Percentiles rank a stretch among this genome's conserved stretches.
phyloP scores from a whole-genome alignment of 2,113 vertebrate genomes.

The mouse (Mus musculus) region DNA sequence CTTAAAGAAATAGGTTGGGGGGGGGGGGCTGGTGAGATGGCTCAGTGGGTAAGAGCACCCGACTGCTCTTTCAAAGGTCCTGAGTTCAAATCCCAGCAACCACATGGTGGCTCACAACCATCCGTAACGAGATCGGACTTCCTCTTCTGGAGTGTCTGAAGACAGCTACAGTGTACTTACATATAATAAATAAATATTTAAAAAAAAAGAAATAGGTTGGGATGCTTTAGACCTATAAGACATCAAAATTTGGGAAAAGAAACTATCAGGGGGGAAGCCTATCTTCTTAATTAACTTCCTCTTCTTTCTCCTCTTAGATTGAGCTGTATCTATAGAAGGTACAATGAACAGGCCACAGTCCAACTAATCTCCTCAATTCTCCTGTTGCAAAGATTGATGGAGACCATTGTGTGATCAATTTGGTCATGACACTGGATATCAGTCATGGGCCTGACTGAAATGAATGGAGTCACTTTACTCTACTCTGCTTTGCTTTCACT shows the following conservation, averaged over 20 bases:
- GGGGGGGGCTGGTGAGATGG: no score
- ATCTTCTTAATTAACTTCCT: conserved; percentile 49
- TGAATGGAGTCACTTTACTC: conserved; percentile 79
- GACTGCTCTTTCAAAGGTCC: no score
- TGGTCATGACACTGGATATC: conserved; percentile 78
- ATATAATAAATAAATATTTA: no score
- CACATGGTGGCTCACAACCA: no score
- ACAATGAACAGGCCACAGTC: conserved; percentile 74
- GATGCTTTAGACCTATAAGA: neutral
- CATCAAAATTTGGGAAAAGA: conserved; percentile 50
- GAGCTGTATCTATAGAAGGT: conserved; percentile 73
- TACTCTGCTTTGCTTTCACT: conserved; percentile 74
- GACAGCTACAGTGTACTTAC: no score
- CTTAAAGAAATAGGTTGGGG: neutral
- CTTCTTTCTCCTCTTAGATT: conserved; percentile 59
- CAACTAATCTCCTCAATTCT: conserved; percentile 78
- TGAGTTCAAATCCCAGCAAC: no score
- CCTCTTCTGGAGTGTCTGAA: no score
- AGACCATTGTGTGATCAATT: conserved; percentile 78
- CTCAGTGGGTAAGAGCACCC: no score
- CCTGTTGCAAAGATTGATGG: conserved; percentile 77
- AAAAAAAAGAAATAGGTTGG: neutral
- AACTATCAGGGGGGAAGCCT: conserved; percentile 4
- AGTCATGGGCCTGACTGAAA: conserved; percentile 79
- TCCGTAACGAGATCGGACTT: no score